Base-by-base conservation (phyloP, 2,113 vertebrate genomes). In the Pedetes capensis region DNA sequence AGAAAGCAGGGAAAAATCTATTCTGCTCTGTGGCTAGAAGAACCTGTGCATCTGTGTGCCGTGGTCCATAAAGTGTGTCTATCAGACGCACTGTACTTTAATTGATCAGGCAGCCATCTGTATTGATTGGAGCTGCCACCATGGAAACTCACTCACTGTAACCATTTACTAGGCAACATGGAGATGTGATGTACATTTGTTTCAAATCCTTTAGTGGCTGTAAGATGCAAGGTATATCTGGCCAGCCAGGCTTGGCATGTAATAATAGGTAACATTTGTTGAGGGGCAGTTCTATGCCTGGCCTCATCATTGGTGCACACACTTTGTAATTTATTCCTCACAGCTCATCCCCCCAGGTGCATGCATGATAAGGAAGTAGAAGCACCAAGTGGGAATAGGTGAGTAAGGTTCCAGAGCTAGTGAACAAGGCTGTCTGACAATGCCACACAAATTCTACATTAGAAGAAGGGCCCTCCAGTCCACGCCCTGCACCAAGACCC, bases 101-200 rank as follows among this genome's bases (percentile, higher is more conserved):
- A 93, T 76, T 82, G 87, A 97, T 82, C 2, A 5, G 80, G 90
- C 42, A 83, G 90, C 82, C 59, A 79, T 61, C 88, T 83, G 81
- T 66, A 95, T 92, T 55, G 96, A 97, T 88, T 80, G 6, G 11
- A 32, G 51, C 5, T 5, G 68, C 66, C 80, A 82, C 94, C 1
- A 5, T 86, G 92, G 76, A 96, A 94, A 91, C 0, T 44, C 92
- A 96, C 92, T 32, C 94, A 78, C 95, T 69, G 42, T 37, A 78
- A 90, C 88, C 68, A 34, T 89, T 66, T n/a, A 23, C 90, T 34
- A 16, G 63, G 84, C 76, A 59, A 22, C 16, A 4, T 2, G 34
- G 74, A 96, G 91, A 84, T 6, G 34, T 12, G 37, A 44, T 82
- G 76, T 74, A 63, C 55, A 90, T 79, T 42, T 82, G 47, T 72